Evolutionary conservation across 2,797 vertebrate species (phyloP), one percentile per base, ranked within the genome.

Genomic region (Austrolebias charrua): DNA sequence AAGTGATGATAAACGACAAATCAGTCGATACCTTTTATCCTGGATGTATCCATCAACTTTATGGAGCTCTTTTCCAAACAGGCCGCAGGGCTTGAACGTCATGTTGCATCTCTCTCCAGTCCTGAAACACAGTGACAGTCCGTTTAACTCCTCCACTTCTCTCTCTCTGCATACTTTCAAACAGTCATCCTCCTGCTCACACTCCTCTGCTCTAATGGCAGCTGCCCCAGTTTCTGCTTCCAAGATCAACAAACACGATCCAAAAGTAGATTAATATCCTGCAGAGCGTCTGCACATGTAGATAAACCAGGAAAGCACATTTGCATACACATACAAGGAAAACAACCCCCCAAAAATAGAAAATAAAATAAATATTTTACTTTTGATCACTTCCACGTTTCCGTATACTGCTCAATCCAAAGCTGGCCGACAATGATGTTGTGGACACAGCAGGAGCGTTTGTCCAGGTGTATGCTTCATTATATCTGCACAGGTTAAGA

Each of bases 351-450:
- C 50, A 13, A 52, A 16, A 15, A 31, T 8, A 60, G 29, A 68
- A 2, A 58, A 6, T 49, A 35, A 18, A 46, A 4, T 13, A 46
- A 42, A 40, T 55, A 20, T 62, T 81, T 94, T 95, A 98, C 97
- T 94, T 98, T 89, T 99, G 96, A 94, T 92, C 84, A 98, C 96
- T 88, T 98, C 97, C 90, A 99, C 91, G 0, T 90, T 97, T 85
- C 97, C 97, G 2, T 99, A n/a, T n/a, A 99, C 79, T 99, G 97
- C 82, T 99, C 97, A 8, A 99, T 98, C 97, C 97, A 99, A 63
- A 99, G 95, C 82, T 98, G 96, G 14, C 97, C 97, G 50, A 98
- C 95, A 1, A 99, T 99, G 64, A 99, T 96, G 75, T 99, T 99
- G 84, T 99, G 97, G 55, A 99, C 95, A 47, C 97, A 98, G 81